Conservation (phyloP, 2,888 invertebrate genomes). For the Argyresthia albistria region DNA sequence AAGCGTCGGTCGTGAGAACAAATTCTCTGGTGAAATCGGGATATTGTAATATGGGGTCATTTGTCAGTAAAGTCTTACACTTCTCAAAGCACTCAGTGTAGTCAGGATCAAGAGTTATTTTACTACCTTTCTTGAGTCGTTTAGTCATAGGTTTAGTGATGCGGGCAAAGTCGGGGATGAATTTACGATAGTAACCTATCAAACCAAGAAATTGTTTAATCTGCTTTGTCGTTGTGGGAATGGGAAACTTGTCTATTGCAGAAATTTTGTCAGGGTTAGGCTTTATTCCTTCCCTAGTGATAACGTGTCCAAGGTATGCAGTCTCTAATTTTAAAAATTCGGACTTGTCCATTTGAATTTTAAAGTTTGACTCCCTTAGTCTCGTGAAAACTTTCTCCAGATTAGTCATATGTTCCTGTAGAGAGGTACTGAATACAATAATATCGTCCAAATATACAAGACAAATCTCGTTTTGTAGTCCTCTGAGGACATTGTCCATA, state of each 20-base stretch:
- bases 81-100: background rate
- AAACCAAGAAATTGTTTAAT: background rate
- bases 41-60: constrained; percentile 6
- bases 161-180: background rate
- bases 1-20: constrained; percentile 21
- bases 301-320: background rate
- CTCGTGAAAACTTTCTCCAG: background rate
- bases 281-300: background rate
- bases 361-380: background rate
- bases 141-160: constrained; percentile 10
- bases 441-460: background rate
- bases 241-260: background rate
- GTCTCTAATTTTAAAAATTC: background rate
- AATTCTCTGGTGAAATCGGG: constrained; percentile 17
- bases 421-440: background rate
- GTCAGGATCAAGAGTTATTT: background rate
- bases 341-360: background rate
- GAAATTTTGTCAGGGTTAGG: background rate
- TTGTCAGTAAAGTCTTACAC: constrained; percentile 6
- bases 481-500: no score
- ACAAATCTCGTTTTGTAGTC: background rate
- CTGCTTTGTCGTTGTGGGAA: background rate
- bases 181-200: background rate
- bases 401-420: background rate
- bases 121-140: constrained; percentile 3